Evolutionary conservation across 2,888 invertebrate species (phyloP).

Genomic region (Helobdella robusta): DNA sequence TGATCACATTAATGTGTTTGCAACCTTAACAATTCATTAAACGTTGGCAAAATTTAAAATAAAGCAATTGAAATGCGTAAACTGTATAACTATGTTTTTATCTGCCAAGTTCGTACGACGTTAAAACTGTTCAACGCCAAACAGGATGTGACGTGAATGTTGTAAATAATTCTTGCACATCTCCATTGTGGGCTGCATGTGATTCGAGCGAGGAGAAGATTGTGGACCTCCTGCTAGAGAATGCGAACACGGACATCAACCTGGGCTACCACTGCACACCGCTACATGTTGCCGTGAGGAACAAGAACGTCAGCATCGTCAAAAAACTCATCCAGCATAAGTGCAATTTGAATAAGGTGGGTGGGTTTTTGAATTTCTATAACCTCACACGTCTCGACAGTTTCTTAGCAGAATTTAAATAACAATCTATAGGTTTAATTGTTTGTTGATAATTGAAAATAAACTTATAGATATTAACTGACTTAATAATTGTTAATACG

Average conservation of each 20-base stretch:
- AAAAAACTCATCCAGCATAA: constrained; percentile 41
- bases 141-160: constrained; percentile 44
- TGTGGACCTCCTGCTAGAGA: constrained; percentile 38
- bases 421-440: not conserved
- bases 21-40: no score
- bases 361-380: not conserved
- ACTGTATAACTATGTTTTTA: no score
- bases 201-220: constrained; percentile 41
- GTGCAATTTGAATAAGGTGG: constrained; percentile 44
- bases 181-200: constrained; percentile 44
- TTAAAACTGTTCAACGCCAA: not conserved
- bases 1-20: no score
- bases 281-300: constrained; percentile 41
- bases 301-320: constrained; percentile 39
- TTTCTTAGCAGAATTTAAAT: not conserved
- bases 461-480: not conserved
- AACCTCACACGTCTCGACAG: not conserved
- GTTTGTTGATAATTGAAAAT: not conserved
- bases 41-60: no score
- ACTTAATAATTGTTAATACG: not conserved
- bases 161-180: constrained; percentile 38
- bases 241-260: constrained; percentile 36
- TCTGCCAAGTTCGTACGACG: no score
- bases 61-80: no score
- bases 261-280: constrained; percentile 37